These are phyloP conservation scores for Apodemia hepburni DNA, from an alignment of 2,888 invertebrate species.

Conservation along the genomic window DNA sequence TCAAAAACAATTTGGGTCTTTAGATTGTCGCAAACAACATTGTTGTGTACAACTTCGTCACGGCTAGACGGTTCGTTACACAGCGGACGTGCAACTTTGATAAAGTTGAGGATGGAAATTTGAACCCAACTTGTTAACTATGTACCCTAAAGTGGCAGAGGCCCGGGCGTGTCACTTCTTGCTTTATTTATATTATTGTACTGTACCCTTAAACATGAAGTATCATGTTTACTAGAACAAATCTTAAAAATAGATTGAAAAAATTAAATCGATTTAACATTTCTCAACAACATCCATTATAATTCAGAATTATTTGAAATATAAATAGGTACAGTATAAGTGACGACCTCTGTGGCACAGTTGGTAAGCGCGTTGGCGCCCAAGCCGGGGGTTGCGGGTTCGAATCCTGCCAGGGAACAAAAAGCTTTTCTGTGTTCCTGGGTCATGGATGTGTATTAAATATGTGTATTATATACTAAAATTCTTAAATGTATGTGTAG, in stretches of 20 bases:
- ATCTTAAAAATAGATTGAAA: not conserved
- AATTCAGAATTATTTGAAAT: no score
- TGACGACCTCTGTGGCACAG: no score
- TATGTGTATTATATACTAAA: no score
- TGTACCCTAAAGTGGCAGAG: constrained; percentile 19
- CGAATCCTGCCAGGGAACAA: no score
- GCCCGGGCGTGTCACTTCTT: not conserved
- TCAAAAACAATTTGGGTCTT: constrained; percentile 1
- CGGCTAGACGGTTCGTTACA: constrained; percentile 45
- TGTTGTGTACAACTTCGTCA: constrained; percentile 26
- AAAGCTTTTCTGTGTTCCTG: no score
- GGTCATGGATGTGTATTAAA: no score
- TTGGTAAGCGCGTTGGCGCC: no score
- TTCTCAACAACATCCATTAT: no score
- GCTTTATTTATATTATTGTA: not conserved
- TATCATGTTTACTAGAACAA: not conserved
- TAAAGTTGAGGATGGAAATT: constrained; percentile 30
- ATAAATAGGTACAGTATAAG: no score
- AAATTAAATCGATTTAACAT: no score
- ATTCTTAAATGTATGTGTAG: no score
- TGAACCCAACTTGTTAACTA: constrained; percentile 37
- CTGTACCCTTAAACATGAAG: not conserved
- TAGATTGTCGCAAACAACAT: constrained; percentile 16
- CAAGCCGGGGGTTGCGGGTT: no score
- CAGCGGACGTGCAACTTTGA: constrained; percentile 38